A percentile compares a stretch with the other conserved stretches of the same genome.
phyloP scores from a whole-genome alignment of 1,140 invertebrate species.

The Campoletis sonorensis region DNA sequence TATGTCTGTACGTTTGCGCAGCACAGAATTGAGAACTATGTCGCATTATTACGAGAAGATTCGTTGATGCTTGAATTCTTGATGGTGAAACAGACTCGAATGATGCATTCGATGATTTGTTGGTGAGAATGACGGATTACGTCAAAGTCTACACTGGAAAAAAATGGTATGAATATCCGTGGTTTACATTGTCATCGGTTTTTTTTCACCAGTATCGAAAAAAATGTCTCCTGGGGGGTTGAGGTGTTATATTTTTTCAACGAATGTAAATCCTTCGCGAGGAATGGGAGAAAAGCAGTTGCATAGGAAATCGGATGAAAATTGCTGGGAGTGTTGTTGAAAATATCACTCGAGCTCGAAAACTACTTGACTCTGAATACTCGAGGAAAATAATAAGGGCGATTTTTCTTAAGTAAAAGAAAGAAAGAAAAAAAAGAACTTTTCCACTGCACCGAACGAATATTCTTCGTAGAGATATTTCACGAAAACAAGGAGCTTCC shows the following conservation, averaged over 20 bases:
- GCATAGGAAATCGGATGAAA: too few species aligned
- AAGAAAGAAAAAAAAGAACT: too few species aligned
- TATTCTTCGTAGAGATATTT: conserved; percentile 2
- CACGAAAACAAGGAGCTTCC: neutral
- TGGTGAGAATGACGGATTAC: conserved; percentile 29
- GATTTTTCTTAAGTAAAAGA: too few species aligned
- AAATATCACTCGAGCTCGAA: too few species aligned
- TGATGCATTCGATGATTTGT: conserved; percentile 32
- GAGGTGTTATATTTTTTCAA: too few species aligned
- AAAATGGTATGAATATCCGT: too few species aligned
- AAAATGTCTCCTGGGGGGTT: too few species aligned
- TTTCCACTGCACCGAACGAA: neutral
- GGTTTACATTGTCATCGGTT: neutral
- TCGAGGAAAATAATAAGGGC: too few species aligned
- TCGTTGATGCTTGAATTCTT: conserved; percentile 42
- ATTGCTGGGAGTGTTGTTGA: too few species aligned
- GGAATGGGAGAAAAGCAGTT: too few species aligned
- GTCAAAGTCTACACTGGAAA: neutral
- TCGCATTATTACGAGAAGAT: conserved; percentile 7
- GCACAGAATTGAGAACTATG: neutral
- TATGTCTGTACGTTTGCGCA: neutral
- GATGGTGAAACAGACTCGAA: conserved; percentile 17
- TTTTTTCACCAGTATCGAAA: neutral
- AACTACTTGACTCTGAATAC: too few species aligned
- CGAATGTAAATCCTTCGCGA: too few species aligned